These are phyloP conservation scores for Chymomyza caudatula DNA, from an alignment of 2,888 invertebrate species.

Conservation along the genomic window DNA sequence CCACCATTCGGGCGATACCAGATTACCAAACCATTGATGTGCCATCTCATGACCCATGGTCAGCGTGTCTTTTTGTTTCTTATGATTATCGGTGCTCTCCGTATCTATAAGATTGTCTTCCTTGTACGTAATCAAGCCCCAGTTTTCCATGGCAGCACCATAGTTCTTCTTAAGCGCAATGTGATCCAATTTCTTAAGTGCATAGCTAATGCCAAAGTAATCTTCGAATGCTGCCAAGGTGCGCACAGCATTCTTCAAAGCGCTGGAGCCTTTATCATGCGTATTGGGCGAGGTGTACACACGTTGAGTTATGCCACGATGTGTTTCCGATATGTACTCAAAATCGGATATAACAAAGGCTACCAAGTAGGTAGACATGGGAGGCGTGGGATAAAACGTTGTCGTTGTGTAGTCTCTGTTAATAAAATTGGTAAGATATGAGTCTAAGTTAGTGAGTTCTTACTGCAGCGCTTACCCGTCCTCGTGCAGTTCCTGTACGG, in stretches of 20 bases:
- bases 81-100: slow-evolving; percentile 78
- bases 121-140: slow-evolving; percentile 90
- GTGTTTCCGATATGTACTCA: slow-evolving; percentile 72
- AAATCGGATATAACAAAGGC: slow-evolving; percentile 88
- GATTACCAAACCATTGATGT: slow-evolving; percentile 91
- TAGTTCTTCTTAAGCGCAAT: slow-evolving; percentile 90
- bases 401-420: slow-evolving; percentile 60
- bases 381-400: slow-evolving; percentile 80
- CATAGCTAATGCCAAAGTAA: slow-evolving; percentile 86
- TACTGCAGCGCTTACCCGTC: slow-evolving; percentile 47
- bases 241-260: slow-evolving; percentile 65
- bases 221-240: slow-evolving; percentile 79
- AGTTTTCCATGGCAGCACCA: slow-evolving; percentile 95
- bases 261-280: slow-evolving; percentile 54
- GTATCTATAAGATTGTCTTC: slow-evolving; percentile 58
- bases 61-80: slow-evolving; percentile 73
- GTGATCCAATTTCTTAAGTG: slow-evolving; percentile 91
- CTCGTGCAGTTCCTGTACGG: slow-evolving; percentile 37
- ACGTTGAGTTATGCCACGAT: slow-evolving; percentile 74
- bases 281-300: slow-evolving; percentile 65
- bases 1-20: slow-evolving; percentile 86
- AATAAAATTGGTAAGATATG: neutral
- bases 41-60: slow-evolving; percentile 81
- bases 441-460: neutral
- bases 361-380: slow-evolving; percentile 89